Percentiles rank a stretch among this genome's conserved stretches.
Conservation (phyloP, 2,113 vertebrate species). For the Poeciliopsis occidentalis region DNA sequence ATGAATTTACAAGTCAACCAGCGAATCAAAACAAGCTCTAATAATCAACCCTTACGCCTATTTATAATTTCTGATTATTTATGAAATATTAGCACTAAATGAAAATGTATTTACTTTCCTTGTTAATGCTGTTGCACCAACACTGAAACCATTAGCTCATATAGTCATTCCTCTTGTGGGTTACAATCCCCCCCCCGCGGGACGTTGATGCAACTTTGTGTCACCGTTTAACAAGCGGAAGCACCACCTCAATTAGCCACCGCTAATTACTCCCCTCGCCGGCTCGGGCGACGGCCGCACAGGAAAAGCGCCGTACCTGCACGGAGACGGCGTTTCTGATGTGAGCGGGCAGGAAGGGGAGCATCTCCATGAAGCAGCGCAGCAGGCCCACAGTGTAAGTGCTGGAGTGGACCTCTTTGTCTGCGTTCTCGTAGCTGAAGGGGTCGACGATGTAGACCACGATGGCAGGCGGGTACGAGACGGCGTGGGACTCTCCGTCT, state of each 20-base stretch:
- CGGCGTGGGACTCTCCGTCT: conserved; percentile 94
- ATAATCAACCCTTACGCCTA: too few relatives aligned
- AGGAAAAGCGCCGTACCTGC: conserved; percentile 82
- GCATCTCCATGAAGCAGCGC: conserved; percentile 97
- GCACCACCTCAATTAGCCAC: conserved; percentile 27
- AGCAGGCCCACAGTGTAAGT: conserved; percentile 93
- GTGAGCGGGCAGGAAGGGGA: conserved; percentile 89
- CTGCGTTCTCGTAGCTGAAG: conserved; percentile 91
- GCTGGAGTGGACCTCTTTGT: conserved; percentile 85
- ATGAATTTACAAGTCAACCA: too few relatives aligned
- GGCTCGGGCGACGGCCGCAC: conserved; percentile 16
- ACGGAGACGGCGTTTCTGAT: conserved; percentile 94
- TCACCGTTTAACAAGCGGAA: conserved; percentile 47
- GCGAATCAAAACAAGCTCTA: too few relatives aligned
- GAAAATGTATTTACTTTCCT: not conserved
- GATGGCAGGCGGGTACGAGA: conserved; percentile 94
- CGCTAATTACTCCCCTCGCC: conserved; percentile 53
- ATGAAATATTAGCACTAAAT: not conserved
- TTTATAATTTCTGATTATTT: too few relatives aligned
- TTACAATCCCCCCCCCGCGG: conserved; percentile 40
- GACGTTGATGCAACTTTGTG: conserved; percentile 46
- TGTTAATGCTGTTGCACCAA: not conserved
- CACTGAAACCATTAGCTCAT: conserved; percentile 23
- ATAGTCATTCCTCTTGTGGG: conserved; percentile 22
- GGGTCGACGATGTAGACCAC: conserved; percentile 97